These are phyloP conservation scores for Neosalanx taihuensis DNA, from an alignment of 2,797 vertebrate species.

Conservation along the genomic window DNA sequence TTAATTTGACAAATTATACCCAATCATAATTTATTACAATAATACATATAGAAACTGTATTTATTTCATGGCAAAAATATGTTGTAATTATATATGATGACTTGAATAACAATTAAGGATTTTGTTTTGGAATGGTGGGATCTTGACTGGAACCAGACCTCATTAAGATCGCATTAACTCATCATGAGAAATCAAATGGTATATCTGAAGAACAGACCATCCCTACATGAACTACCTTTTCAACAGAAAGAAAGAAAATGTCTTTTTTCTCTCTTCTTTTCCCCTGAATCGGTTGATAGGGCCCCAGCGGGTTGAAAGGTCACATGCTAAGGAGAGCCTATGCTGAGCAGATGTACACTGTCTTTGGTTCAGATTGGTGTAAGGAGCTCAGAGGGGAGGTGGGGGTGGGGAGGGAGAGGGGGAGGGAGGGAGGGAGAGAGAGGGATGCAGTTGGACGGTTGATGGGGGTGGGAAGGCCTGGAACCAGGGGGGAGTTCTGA, in stretches of 20 bases:
- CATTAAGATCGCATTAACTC: not conserved
- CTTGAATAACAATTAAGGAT: too few species aligned
- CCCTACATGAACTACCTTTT: not conserved
- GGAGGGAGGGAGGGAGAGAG: slow-evolving; percentile 42
- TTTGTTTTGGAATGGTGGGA: too few species aligned
- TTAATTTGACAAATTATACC: too few species aligned
- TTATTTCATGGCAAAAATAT: too few species aligned
- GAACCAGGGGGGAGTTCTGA: not conserved
- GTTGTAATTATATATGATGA: too few species aligned
- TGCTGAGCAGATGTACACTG: slow-evolving; percentile 70
- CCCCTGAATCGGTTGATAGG: slow-evolving; percentile 2
- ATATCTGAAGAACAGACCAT: too few species aligned
- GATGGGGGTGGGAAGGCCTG: not conserved
- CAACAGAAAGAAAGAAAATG: not conserved
- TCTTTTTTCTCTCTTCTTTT: not conserved
- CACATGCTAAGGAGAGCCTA: slow-evolving; percentile 56
- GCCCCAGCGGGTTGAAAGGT: slow-evolving; percentile 45
- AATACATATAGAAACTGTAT: too few species aligned
- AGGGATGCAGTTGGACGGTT: slow-evolving; percentile 5
- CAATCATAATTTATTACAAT: too few species aligned
- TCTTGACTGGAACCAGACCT: not conserved
- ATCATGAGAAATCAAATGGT: not conserved
- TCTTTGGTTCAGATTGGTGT: slow-evolving; percentile 62
- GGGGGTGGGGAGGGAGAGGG: slow-evolving; percentile 44
- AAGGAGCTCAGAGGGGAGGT: slow-evolving; percentile 46